Evolutionary conservation across 2,797 vertebrate species (phyloP).

Genomic region (Megaceryle alcyon): DNA sequence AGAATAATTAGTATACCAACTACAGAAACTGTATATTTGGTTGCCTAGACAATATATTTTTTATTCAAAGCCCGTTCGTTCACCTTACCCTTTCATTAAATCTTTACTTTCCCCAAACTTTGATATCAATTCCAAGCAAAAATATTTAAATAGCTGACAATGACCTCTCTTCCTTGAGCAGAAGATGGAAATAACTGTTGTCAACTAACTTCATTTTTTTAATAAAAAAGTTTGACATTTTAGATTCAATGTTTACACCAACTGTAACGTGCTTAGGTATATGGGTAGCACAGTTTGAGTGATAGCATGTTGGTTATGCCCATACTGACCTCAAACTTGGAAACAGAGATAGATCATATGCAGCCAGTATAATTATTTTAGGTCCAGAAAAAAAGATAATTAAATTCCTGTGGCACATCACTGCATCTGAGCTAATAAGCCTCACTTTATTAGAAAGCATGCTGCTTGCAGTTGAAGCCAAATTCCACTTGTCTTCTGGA

Average conservation of each 20-base stretch:
- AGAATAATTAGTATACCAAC: not conserved
- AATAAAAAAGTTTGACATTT: not conserved
- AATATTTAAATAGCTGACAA: not conserved
- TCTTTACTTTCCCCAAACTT: not conserved
- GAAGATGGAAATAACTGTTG: not conserved
- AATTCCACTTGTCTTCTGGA: not conserved
- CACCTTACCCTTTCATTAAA: not conserved
- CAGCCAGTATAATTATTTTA: not conserved
- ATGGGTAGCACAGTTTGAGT: not conserved
- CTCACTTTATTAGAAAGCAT: not conserved
- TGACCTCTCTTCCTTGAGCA: not conserved
- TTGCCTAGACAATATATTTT: not conserved
- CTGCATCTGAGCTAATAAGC: not conserved
- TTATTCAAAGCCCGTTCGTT: not conserved
- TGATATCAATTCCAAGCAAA: not conserved
- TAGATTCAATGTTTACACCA: not conserved
- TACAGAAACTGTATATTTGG: not conserved
- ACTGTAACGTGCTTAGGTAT: not conserved
- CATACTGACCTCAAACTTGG: not conserved
- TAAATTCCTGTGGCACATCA: not conserved
- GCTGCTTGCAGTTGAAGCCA: not conserved
- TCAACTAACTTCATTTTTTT: not conserved
- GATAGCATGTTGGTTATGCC: not conserved
- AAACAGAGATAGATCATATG: not conserved
- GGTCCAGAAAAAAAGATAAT: not conserved